A percentile compares a stretch with the other conserved stretches of the same genome.
Evolutionary conservation across 2,888 invertebrate species (phyloP).

Genomic region (Drosophila diplacantha): DNA sequence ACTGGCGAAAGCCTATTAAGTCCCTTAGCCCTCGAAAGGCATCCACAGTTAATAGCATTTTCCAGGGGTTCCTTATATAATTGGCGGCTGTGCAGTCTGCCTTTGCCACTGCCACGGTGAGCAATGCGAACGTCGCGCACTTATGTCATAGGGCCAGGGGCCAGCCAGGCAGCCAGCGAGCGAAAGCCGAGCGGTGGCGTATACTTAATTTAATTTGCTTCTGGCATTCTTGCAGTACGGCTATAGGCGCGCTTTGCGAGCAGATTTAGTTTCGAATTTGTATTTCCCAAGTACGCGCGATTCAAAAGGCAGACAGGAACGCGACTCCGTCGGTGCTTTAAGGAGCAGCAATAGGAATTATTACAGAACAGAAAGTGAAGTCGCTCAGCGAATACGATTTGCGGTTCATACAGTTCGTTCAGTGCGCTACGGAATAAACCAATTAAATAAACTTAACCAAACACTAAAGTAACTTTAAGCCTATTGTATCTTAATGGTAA

Average conservation of each 20-base stretch:
- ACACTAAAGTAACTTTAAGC: conserved; percentile 63
- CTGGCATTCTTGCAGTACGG: conserved; percentile 52
- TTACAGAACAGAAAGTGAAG: neutral
- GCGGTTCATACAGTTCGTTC: conserved; percentile 60
- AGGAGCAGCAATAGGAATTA: neutral
- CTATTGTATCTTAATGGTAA: conserved; percentile 60
- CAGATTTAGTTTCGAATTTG: conserved; percentile 62
- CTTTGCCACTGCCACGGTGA: conserved; percentile 14
- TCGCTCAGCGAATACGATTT: conserved; percentile 27
- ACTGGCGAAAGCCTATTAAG: conserved; percentile 34
- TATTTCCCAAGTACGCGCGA: conserved; percentile 57
- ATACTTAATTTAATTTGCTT: conserved; percentile 69
- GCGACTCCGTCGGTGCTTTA: conserved; percentile 1
- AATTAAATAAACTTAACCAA: conserved; percentile 29
- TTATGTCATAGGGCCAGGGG: conserved; percentile 56
- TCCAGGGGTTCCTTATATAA: conserved; percentile 32
- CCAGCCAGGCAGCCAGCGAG: conserved; percentile 23
- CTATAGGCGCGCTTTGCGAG: conserved; percentile 37
- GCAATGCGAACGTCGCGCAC: conserved; percentile 22
- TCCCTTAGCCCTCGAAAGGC: conserved; percentile 11
- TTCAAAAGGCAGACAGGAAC: conserved; percentile 3
- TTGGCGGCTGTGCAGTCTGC: conserved; percentile 5
- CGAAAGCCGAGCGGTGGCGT: conserved; percentile 46
- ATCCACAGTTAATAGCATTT: conserved; percentile 36
- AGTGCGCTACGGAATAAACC: conserved; percentile 42